These are phyloP conservation scores for Galeruca laticollis DNA, from an alignment of 2,888 invertebrate species.

Conservation along the genomic window DNA sequence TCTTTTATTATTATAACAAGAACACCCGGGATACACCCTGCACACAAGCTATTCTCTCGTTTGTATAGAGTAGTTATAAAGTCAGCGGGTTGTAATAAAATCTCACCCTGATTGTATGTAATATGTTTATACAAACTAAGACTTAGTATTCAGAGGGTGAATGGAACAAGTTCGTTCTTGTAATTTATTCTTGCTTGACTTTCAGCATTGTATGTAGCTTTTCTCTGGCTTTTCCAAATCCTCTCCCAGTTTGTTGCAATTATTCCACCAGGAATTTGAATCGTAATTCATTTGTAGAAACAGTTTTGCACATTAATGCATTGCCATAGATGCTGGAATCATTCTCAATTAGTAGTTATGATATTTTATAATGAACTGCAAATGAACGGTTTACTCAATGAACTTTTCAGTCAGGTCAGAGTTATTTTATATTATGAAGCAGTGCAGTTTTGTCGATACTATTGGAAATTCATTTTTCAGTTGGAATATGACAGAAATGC, in stretches of 20 bases:
- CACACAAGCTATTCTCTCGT: conserved; percentile 29
- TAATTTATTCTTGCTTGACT: conserved; percentile 62
- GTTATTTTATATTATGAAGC: too few relatives aligned
- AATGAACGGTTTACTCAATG: too few relatives aligned
- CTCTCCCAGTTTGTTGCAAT: conserved; percentile 28
- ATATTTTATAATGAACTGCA: neutral
- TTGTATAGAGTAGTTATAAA: conserved; percentile 38
- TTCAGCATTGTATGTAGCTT: conserved; percentile 30
- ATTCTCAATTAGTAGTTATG: neutral
- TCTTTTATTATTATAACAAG: conserved; percentile 13
- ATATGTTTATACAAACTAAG: conserved; percentile 64
- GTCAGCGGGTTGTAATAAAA: conserved; percentile 57
- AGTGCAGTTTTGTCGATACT: too few relatives aligned
- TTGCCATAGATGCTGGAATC: neutral
- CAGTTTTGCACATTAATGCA: conserved; percentile 29
- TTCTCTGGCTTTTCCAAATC: conserved; percentile 27
- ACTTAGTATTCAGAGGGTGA: conserved; percentile 62
- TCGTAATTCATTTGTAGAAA: conserved; percentile 32
- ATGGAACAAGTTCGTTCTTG: conserved; percentile 49
- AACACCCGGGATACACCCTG: conserved; percentile 16
- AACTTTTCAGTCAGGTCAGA: too few relatives aligned
- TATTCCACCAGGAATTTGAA: conserved; percentile 27
- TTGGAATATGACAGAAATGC: too few relatives aligned
- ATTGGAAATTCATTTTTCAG: too few relatives aligned
- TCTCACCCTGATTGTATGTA: conserved; percentile 61